These are phyloP conservation scores for Drosophila santomea DNA, from an alignment of 1,140 invertebrate genomes.

Conservation along the genomic window DNA sequence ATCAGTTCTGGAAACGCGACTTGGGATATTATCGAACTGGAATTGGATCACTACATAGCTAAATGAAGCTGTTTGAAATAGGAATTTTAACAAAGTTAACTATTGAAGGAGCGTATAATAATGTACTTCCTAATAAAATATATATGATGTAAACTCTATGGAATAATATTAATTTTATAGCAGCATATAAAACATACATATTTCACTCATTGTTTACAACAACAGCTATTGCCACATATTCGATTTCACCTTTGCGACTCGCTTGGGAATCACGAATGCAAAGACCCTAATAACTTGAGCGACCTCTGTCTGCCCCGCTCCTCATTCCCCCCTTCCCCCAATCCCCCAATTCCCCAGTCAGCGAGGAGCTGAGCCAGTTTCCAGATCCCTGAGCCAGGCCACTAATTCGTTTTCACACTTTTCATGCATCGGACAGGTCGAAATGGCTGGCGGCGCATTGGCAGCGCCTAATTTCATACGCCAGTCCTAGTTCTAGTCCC, in stretches of 20 bases:
- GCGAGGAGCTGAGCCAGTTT: background rate
- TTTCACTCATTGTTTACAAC: background rate
- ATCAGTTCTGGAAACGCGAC: slow-evolving; percentile 4
- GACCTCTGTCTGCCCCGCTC: slow-evolving; percentile 33
- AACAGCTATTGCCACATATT: background rate
- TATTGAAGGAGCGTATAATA: too few relatives aligned
- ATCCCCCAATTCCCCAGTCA: too few relatives aligned
- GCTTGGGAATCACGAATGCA: slow-evolving; percentile 12
- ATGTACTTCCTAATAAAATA: too few relatives aligned
- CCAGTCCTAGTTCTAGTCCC: slow-evolving; percentile 38
- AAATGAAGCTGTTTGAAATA: background rate
- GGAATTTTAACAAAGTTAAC: too few relatives aligned
- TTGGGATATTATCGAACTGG: background rate
- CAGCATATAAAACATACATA: too few relatives aligned
- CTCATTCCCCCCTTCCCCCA: slow-evolving; percentile 2
- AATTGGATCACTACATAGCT: background rate
- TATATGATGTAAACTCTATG: too few relatives aligned
- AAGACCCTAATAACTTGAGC: slow-evolving; percentile 33
- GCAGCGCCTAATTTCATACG: slow-evolving; percentile 68
- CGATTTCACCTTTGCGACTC: background rate
- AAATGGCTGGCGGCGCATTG: slow-evolving; percentile 54
- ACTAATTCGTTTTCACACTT: slow-evolving; percentile 81
- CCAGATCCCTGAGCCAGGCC: slow-evolving; percentile 30
- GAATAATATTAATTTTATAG: too few relatives aligned
- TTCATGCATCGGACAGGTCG: slow-evolving; percentile 67